Percentiles rank a stretch among this genome's conserved stretches.
Conservation (phyloP, 2,113 vertebrate genomes). For the Hypanus sabinus region DNA sequence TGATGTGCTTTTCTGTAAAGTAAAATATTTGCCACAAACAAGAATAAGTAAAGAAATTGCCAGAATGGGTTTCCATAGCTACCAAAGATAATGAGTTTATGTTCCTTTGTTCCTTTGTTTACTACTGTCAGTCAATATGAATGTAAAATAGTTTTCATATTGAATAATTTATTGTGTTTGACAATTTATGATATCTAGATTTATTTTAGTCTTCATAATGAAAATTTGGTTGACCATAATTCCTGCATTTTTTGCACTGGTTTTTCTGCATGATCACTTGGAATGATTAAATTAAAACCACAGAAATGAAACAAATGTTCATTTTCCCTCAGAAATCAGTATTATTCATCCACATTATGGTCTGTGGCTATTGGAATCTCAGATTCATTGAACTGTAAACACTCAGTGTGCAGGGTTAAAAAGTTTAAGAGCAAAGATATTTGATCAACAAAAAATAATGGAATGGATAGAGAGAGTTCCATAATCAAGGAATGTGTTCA, state of each 20-base stretch:
- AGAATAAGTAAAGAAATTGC: neutral
- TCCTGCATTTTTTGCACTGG: neutral
- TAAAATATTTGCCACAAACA: constrained; percentile 9
- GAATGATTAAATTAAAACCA: neutral
- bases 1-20: neutral
- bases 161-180: neutral
- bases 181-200: neutral
- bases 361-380: neutral
- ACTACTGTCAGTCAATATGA: neutral
- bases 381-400: neutral
- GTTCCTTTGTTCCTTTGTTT: neutral
- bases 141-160: neutral
- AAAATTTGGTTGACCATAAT: constrained; percentile 32
- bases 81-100: neutral
- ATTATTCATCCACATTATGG: neutral
- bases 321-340: neutral
- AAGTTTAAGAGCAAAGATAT: neutral
- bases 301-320: neutral
- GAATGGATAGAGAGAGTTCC: neutral
- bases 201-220: neutral
- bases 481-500: neutral
- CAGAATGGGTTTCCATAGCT: neutral
- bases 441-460: neutral
- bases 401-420: neutral
- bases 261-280: constrained; percentile 32